Evolutionary conservation across 1,140 invertebrate species (phyloP).

Genomic region (Zaprionus vittiger): DNA sequence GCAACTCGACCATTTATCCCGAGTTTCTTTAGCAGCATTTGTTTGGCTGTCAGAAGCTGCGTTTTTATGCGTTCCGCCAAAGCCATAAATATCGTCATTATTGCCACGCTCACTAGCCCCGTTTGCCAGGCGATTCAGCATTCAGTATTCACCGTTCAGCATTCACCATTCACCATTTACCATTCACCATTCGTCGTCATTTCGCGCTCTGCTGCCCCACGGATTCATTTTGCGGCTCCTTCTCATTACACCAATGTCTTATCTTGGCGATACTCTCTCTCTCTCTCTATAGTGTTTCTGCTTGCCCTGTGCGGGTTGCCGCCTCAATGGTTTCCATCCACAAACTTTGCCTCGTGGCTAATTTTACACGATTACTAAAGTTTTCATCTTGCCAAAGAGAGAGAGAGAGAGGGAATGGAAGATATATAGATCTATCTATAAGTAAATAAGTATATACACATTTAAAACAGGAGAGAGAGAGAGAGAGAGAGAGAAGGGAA

Average conservation of each 20-base stretch:
- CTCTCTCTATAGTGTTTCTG: background rate
- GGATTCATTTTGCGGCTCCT: background rate
- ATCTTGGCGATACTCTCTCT: background rate
- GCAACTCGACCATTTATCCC: conserved; percentile 48
- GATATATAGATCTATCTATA: background rate
- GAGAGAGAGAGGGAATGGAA: background rate
- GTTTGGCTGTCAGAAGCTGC: conserved; percentile 43
- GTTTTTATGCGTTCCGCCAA: conserved; percentile 70
- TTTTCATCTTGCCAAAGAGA: background rate
- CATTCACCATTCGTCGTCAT: conserved; percentile 34
- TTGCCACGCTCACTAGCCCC: conserved; percentile 49
- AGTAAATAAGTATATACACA: conserved; percentile 2
- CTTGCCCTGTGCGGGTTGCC: conserved; percentile 20
- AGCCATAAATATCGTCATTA: conserved; percentile 74
- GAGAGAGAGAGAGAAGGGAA: too few relatives aligned
- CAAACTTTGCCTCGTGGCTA: conserved; percentile 24
- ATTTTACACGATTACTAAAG: conserved; percentile 20
- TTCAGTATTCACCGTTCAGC: background rate
- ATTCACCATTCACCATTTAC: conserved; percentile 7
- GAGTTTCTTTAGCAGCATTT: conserved; percentile 28
- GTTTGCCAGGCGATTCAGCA: conserved; percentile 11
- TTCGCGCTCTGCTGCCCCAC: conserved; percentile 52
- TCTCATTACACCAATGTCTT: conserved; percentile 7
- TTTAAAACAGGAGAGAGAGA: background rate
- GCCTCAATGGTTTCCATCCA: conserved; percentile 28